A percentile compares a stretch with the other conserved stretches of the same genome.
Conservation (phyloP, 2,797 vertebrate genomes). For the Coreius guichenoti region DNA sequence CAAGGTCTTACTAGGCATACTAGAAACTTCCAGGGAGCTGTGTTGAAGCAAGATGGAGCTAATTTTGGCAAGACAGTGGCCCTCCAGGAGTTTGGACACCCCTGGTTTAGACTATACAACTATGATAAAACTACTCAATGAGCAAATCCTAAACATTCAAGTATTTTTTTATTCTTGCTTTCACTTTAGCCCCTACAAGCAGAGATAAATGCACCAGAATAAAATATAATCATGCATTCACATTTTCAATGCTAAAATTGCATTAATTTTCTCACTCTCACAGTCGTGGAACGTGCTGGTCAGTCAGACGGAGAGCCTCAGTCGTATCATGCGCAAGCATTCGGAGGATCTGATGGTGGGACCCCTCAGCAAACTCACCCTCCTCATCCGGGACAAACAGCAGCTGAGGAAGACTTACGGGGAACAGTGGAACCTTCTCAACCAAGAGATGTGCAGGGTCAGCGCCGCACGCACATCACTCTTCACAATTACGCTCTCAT, state of each 20-base stretch:
- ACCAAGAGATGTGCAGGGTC: slow-evolving; percentile 90
- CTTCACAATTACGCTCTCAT: neutral
- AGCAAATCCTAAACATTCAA: neutral
- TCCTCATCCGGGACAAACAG: slow-evolving; percentile 94
- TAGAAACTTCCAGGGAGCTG: no score
- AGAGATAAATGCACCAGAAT: neutral
- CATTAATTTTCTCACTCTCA: neutral
- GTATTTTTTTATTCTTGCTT: neutral
- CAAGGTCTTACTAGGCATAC: no score
- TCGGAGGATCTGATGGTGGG: slow-evolving; percentile 88
- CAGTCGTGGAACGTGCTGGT: slow-evolving; percentile 91
- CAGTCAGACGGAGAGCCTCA: slow-evolving; percentile 87
- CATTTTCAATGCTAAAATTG: neutral
- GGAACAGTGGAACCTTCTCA: slow-evolving; percentile 90
- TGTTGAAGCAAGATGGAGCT: no score
- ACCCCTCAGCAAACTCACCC: slow-evolving; percentile 89
- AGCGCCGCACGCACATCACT: slow-evolving; percentile 46
- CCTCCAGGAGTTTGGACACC: no score
- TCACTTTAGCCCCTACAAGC: neutral
- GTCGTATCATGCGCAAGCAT: slow-evolving; percentile 85
- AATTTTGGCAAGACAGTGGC: no score
- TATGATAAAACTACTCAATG: neutral
- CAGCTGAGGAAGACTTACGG: slow-evolving; percentile 88
- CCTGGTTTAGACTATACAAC: neutral
- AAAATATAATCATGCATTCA: neutral